Percentiles rank a stretch among this genome's conserved stretches.
phyloP scores from a whole-genome alignment of 92 coral and sea anemone species.

The Palythoa grandis region DNA sequence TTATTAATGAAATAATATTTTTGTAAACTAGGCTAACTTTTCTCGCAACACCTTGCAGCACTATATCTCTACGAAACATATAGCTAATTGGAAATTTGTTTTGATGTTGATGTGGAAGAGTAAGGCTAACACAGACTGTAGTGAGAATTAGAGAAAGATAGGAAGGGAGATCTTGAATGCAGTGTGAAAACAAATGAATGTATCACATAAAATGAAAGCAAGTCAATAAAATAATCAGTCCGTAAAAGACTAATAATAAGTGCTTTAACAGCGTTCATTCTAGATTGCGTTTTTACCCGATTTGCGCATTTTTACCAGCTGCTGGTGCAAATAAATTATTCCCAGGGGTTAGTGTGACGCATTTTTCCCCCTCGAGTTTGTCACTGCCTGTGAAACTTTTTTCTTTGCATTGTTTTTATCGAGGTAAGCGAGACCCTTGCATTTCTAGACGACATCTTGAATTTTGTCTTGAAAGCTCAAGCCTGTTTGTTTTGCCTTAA shows the following conservation, averaged over 20 bases:
- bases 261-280: background rate
- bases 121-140: background rate
- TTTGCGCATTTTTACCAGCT: background rate
- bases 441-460: too few species aligned
- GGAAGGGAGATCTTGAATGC: background rate
- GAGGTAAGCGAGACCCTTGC: too few species aligned
- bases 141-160: background rate
- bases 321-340: too few species aligned
- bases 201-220: too few species aligned
- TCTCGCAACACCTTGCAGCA: background rate
- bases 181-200: slow-evolving; percentile 1
- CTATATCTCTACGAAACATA: background rate
- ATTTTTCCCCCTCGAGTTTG: too few species aligned
- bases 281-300: background rate
- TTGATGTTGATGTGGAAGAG: background rate
- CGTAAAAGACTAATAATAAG: background rate
- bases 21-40: background rate
- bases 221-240: background rate
- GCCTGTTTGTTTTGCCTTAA: too few species aligned
- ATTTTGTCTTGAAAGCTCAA: too few species aligned
- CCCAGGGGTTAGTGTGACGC: too few species aligned
- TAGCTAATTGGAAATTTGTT: background rate
- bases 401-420: too few species aligned
- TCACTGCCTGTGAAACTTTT: too few species aligned
- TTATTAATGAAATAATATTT: background rate